phyloP scores from a whole-genome alignment of 2,888 invertebrate genomes.

The Archips xylosteana region DNA sequence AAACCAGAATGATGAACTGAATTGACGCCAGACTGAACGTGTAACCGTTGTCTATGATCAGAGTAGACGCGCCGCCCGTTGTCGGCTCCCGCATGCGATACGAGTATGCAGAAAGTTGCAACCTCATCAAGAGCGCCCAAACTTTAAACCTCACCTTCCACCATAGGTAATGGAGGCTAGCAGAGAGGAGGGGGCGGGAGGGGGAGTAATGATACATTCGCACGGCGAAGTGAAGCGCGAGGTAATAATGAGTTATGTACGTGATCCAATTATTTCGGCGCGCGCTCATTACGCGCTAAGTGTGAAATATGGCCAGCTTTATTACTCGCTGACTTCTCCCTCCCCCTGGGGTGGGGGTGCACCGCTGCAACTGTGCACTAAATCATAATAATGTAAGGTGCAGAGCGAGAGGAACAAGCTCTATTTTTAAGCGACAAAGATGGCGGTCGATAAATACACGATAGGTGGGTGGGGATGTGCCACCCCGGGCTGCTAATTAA shows the following conservation, averaged over 20 bases:
- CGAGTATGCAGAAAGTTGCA: not conserved
- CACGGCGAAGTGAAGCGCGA: conserved; percentile 78
- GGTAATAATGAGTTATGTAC: conserved; percentile 87
- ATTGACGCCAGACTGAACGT: too few species aligned
- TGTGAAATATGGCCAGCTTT: conserved; percentile 85
- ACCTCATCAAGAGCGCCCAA: conserved; percentile 36
- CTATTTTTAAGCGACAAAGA: conserved; percentile 47
- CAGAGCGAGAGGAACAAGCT: conserved; percentile 55
- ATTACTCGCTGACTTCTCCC: conserved; percentile 75
- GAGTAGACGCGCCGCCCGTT: too few species aligned
- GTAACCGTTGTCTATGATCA: too few species aligned
- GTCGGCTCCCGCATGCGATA: too few species aligned
- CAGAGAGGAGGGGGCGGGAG: conserved; percentile 43
- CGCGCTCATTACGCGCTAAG: conserved; percentile 86
- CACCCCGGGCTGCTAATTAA: not conserved
- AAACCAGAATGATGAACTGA: too few species aligned
- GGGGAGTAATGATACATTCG: conserved; percentile 81
- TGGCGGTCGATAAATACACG: conserved; percentile 31
- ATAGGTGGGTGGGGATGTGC: conserved; percentile 10
- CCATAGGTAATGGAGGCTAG: conserved; percentile 38
- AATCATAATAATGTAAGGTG: conserved; percentile 83
- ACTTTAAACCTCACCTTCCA: conserved; percentile 49
- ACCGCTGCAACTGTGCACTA: conserved; percentile 79
- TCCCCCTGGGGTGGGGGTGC: conserved; percentile 53
- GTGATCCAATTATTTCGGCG: conserved; percentile 87